Evolutionary conservation across 2,888 invertebrate genomes (phyloP).

Genomic region (Scaptomyza caliginosa): DNA sequence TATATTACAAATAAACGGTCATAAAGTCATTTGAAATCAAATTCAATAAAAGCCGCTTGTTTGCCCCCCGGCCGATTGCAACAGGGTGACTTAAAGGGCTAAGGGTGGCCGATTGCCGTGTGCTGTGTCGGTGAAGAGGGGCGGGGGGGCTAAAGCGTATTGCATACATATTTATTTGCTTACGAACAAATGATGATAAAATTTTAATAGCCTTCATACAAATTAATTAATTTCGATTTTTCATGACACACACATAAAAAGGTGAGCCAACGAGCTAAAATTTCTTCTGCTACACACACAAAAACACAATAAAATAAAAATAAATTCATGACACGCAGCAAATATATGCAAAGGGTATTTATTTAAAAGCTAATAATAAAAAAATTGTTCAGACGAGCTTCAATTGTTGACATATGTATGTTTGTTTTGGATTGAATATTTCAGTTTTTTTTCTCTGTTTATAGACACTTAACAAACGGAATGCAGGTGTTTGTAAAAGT

Average conservation of each 20-base stretch:
- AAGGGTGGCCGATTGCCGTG: too few relatives aligned
- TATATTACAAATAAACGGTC: conserved; percentile 19
- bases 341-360: not conserved
- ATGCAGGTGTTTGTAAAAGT: too few relatives aligned
- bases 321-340: not conserved
- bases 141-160: conserved; percentile 34
- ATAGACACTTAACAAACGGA: too few relatives aligned
- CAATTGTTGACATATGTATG: conserved; percentile 13
- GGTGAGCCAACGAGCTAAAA: conserved; percentile 5
- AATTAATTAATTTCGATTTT: conserved; percentile 67
- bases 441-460: not conserved
- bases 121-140: too few relatives aligned
- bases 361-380: not conserved
- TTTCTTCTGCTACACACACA: conserved; percentile 8
- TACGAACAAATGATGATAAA: conserved; percentile 50
- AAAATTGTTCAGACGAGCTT: not conserved
- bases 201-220: conserved; percentile 61
- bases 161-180: conserved; percentile 54
- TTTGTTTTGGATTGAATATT: not conserved
- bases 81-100: too few relatives aligned
- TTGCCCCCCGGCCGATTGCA: not conserved
- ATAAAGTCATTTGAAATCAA: conserved; percentile 58
- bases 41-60: conserved; percentile 46
- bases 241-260: conserved; percentile 24
- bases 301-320: not conserved